Percentiles rank a stretch among this genome's conserved stretches.
Conservation (phyloP, 2,888 invertebrate species). For the Yponomeuta plumbellus region DNA sequence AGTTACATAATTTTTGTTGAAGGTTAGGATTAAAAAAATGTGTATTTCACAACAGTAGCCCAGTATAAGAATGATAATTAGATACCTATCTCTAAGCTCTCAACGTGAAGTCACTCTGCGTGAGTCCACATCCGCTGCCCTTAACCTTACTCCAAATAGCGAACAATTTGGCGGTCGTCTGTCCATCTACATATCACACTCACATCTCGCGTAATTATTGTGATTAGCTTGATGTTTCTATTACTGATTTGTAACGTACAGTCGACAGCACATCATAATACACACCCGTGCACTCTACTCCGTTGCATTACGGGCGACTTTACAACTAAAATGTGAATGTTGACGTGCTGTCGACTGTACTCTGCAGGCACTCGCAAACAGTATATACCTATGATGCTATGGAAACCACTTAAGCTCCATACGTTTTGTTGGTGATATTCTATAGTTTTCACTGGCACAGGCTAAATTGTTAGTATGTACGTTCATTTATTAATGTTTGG, state of each 20-base stretch:
- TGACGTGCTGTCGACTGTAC: too few relatives aligned
- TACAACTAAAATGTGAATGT: too few relatives aligned
- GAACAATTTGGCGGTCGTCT: neutral
- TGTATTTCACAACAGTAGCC: neutral
- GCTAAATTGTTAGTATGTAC: too few relatives aligned
- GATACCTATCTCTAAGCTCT: neutral
- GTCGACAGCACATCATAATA: too few relatives aligned
- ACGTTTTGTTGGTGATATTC: too few relatives aligned
- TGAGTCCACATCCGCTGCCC: neutral
- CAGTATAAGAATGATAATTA: neutral
- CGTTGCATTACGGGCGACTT: too few relatives aligned
- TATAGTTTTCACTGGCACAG: too few relatives aligned
- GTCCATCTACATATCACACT: neutral
- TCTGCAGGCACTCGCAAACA: too few relatives aligned
- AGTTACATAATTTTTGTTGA: neutral
- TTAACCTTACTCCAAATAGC: constrained; percentile 1
- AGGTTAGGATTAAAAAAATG: neutral
- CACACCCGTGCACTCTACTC: too few relatives aligned
- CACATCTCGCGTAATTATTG: neutral
- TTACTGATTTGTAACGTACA: neutral
- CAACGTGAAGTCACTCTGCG: neutral
- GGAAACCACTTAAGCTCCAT: too few relatives aligned
- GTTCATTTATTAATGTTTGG: too few relatives aligned
- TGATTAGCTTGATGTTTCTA: neutral
- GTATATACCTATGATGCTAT: too few relatives aligned